These are phyloP conservation scores for Drosophila suzukii DNA, from an alignment of 1,140 invertebrate genomes.

Conservation along the genomic window DNA sequence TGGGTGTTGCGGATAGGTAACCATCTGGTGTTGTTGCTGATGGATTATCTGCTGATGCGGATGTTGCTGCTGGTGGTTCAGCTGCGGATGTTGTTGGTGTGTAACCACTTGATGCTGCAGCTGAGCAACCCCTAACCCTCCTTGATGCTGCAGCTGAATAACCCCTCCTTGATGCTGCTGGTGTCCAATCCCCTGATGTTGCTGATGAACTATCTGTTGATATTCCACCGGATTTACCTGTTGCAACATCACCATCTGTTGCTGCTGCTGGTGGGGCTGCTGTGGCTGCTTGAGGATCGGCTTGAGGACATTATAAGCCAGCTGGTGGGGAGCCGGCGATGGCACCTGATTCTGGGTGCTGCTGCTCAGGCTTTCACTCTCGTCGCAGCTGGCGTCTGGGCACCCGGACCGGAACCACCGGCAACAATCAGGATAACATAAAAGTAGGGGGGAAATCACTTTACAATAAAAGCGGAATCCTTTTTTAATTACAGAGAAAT, in stretches of 20 bases:
- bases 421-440: constrained; percentile 11
- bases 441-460: constrained; percentile 1
- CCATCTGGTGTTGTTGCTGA: background rate
- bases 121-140: no score
- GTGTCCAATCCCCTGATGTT: background rate
- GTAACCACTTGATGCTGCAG: background rate
- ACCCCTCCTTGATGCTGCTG: background rate
- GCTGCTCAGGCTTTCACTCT: constrained; percentile 63
- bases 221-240: constrained; percentile 2
- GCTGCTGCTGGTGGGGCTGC: constrained; percentile 5
- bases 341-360: constrained; percentile 52
- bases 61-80: background rate
- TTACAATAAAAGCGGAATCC: constrained; percentile 1
- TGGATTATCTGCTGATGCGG: background rate
- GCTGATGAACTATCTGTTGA: constrained; percentile 1
- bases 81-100: background rate
- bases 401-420: constrained; percentile 16
- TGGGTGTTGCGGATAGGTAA: background rate
- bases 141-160: background rate
- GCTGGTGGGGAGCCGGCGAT: constrained; percentile 63
- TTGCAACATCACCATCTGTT: constrained; percentile 22
- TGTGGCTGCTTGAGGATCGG: constrained; percentile 74
- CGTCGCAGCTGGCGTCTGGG: constrained; percentile 75
- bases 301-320: constrained; percentile 66
- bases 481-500: background rate